These are phyloP conservation scores for Bombus confusus DNA, from an alignment of 1,140 invertebrate species.

Conservation along the genomic window DNA sequence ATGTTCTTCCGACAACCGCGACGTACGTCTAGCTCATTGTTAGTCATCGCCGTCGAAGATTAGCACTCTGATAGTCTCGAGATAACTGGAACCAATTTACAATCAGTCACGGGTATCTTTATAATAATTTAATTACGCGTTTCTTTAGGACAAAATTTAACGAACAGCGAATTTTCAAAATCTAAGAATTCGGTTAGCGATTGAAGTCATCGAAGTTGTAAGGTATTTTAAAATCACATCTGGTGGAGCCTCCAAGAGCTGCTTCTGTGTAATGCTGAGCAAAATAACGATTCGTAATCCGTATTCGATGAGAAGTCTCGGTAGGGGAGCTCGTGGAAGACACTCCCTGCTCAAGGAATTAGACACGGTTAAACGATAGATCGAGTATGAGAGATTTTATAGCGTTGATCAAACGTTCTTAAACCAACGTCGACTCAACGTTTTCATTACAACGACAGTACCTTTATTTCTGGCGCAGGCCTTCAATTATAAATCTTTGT, in stretches of 20 bases:
- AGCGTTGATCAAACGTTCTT: background rate
- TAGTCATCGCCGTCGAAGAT: background rate
- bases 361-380: background rate
- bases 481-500: background rate
- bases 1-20: slow-evolving; percentile 48
- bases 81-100: background rate
- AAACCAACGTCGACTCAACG: background rate
- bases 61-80: background rate
- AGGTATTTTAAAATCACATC: background rate
- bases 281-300: no score
- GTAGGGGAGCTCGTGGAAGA: no score
- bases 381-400: background rate
- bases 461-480: background rate
- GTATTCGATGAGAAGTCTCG: no score
- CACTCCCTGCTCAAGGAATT: background rate
- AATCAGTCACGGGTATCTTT: background rate
- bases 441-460: background rate
- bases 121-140: background rate
- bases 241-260: no score
- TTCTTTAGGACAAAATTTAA: background rate
- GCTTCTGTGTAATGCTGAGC: no score
- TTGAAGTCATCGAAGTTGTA: background rate
- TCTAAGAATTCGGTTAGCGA: background rate
- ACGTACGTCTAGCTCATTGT: background rate
- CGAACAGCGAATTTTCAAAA: background rate